Evolutionary conservation across 2,888 invertebrate species (phyloP), one percentile per base, ranked within the genome.

Genomic region (Copidosoma aretas): DNA sequence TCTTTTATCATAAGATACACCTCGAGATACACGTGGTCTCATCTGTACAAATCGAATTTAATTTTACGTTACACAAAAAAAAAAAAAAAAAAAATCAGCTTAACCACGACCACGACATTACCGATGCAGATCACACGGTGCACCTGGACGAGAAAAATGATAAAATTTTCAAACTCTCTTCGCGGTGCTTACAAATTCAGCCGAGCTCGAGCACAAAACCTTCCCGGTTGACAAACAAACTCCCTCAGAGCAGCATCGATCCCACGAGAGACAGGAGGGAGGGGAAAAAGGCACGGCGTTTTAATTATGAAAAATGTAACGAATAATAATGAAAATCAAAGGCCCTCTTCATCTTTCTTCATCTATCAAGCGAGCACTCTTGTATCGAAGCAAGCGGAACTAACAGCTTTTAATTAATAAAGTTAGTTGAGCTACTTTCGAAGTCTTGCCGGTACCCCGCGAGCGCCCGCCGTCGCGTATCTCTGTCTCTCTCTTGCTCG

Each of bases 361-460:
- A 32, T 32, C 32, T 32, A 32, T 32, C 32, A 32, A 32, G 32
- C 4, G 54, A 54, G 21, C 15, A 21, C 60, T 60, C 70, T 46
- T 79, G 78, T 81, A 80, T 80, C 79, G 76, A 32, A 78, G 79
- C 77, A 80, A 80, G 78, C 78, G 76, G 76, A 78, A 79, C 78
- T 79, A 80, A 81, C 78, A 77, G 77, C 77, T 78, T 80, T 80
- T 81, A 81, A 81, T 81, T 81, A 81, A 80, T 81, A 81, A 81
- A 81, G 81, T 81, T 81, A 80, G 78, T 76, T 75, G 78, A 79
- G 80, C 79, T 79, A 78, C 79, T 80, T 77, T 79, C 77, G 74
- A 81, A 81, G 80, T 80, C 77, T 79, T 78, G 75, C 74, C 67
- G 73, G 76, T 70, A 68, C 63, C 60, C 51, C 68, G 60, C 46